Percentiles rank a stretch among this genome's conserved stretches.
phyloP scores from a whole-genome alignment of 2,888 invertebrate species.

The Nesidiocoris tenuis region DNA sequence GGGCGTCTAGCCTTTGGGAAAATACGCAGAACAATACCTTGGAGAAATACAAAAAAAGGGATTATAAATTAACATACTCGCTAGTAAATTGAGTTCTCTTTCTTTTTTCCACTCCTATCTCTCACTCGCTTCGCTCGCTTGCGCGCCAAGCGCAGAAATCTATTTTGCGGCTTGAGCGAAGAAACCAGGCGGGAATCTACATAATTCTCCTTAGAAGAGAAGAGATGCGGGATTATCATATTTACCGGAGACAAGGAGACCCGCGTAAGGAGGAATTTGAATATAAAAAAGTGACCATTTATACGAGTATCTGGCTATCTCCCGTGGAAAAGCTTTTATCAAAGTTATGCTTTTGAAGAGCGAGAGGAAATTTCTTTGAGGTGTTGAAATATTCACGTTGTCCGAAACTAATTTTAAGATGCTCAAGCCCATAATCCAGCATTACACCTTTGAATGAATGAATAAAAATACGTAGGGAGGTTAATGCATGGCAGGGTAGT shows the following conservation, averaged over 20 bases:
- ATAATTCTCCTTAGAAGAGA: slow-evolving; percentile 40
- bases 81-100: slow-evolving; percentile 38
- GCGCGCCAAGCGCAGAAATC: slow-evolving; percentile 18
- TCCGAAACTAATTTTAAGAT: too few species aligned
- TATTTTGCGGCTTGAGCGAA: slow-evolving; percentile 36
- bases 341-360: background rate
- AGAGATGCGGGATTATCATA: slow-evolving; percentile 45
- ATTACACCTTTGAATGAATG: too few species aligned
- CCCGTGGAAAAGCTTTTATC: background rate
- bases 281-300: slow-evolving; percentile 37
- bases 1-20: slow-evolving; percentile 28
- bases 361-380: background rate
- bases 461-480: too few species aligned
- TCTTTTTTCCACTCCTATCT: slow-evolving; percentile 1
- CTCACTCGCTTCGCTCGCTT: background rate
- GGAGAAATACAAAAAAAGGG: slow-evolving; percentile 36
- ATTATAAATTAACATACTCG: slow-evolving; percentile 43
- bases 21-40: slow-evolving; percentile 43
- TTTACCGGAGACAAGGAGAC: slow-evolving; percentile 45
- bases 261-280: slow-evolving; percentile 34
- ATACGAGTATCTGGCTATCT: background rate
- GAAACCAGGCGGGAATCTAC: slow-evolving; percentile 41
- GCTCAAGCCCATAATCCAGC: background rate
- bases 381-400: background rate
- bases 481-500: too few species aligned